phyloP scores from a whole-genome alignment of 2,113 vertebrate species.

The Grus americana region DNA sequence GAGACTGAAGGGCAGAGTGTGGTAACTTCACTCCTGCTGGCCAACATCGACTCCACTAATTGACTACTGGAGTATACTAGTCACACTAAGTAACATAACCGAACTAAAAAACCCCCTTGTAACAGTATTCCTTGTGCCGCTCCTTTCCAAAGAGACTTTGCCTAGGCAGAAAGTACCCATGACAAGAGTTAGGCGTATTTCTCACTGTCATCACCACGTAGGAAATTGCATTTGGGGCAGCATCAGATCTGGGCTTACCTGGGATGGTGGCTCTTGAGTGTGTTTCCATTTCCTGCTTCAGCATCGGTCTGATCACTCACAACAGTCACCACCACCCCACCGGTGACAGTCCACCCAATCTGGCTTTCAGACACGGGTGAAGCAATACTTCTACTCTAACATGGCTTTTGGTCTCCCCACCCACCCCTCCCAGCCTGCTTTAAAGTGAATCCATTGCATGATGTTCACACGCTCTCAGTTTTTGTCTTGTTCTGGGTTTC shows the following conservation, averaged over 20 bases:
- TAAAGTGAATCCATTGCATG: constrained; percentile 53
- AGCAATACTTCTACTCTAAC: background rate
- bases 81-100: background rate
- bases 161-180: background rate
- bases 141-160: background rate
- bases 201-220: background rate
- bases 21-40: background rate
- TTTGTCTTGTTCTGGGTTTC: constrained; percentile 65
- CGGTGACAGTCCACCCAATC: background rate
- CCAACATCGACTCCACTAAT: background rate
- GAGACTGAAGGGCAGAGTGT: background rate
- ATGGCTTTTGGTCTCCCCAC: background rate
- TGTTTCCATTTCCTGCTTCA: constrained; percentile 47
- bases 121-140: background rate
- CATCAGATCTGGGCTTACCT: background rate
- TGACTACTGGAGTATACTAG: background rate
- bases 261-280: background rate
- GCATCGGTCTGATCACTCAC: background rate
- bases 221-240: background rate
- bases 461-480: constrained; percentile 46
- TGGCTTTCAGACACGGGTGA: background rate
- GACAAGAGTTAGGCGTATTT: background rate
- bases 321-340: background rate
- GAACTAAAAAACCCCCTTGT: background rate
- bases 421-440: background rate